phyloP scores from a whole-genome alignment of 2,113 vertebrate species.

The Aphyosemion australe region DNA sequence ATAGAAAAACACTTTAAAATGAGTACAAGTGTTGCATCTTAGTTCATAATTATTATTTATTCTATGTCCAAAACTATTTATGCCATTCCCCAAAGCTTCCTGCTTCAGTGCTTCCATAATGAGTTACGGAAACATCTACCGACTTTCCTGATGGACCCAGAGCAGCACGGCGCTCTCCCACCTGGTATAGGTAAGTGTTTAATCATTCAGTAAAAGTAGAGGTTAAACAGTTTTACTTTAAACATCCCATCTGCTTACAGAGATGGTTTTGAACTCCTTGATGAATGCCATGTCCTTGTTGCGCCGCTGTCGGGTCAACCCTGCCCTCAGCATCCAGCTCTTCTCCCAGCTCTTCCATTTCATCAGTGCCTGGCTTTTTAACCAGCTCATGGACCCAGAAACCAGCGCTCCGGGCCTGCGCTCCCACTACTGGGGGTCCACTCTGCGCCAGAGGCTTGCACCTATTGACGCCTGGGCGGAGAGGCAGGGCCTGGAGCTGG shows the following conservation, averaged over 20 bases:
- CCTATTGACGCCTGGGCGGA: slow-evolving; percentile 93
- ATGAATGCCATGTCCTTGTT: slow-evolving; percentile 90
- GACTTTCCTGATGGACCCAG: slow-evolving; percentile 89
- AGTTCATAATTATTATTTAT: not conserved
- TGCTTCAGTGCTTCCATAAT: slow-evolving; percentile 87
- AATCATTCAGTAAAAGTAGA: not conserved
- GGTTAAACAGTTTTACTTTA: not conserved
- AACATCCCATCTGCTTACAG: slow-evolving; percentile 57
- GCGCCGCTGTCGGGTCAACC: slow-evolving; percentile 88
- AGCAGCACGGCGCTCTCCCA: slow-evolving; percentile 84
- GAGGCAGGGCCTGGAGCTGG: slow-evolving; percentile 93
- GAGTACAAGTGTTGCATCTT: not conserved
- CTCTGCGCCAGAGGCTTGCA: slow-evolving; percentile 85
- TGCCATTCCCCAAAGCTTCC: slow-evolving; percentile 73
- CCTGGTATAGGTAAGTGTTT: slow-evolving; percentile 84
- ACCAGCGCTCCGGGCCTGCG: slow-evolving; percentile 80
- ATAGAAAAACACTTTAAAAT: not conserved
- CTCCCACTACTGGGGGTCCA: slow-evolving; percentile 93
- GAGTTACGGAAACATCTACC: slow-evolving; percentile 90
- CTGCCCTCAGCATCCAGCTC: slow-evolving; percentile 92
- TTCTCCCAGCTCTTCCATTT: slow-evolving; percentile 97
- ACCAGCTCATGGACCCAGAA: slow-evolving; percentile 83
- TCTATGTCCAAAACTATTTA: slow-evolving; percentile 1
- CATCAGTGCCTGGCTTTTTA: slow-evolving; percentile 94
- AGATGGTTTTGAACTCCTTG: slow-evolving; percentile 89